phyloP scores from a whole-genome alignment of 2,797 vertebrate species.

The Silurus lanzhouensis region DNA sequence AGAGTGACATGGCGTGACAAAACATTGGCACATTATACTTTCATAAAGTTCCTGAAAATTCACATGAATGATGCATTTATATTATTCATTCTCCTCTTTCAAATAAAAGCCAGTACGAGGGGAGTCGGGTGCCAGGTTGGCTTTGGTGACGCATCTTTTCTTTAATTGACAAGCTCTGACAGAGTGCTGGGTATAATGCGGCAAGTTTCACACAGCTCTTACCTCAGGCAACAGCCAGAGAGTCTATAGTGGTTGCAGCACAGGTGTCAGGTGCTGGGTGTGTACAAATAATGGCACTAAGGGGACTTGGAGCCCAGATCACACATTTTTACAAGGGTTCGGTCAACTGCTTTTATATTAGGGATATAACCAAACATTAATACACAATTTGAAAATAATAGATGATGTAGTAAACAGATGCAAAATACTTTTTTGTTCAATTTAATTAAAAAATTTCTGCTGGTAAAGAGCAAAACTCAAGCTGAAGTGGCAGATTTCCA shows the following conservation, averaged over 20 bases:
- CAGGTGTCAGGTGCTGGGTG: slow-evolving; percentile 45
- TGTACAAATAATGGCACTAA: slow-evolving; percentile 20
- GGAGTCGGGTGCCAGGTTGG: slow-evolving; percentile 12
- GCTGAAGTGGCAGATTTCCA: not conserved
- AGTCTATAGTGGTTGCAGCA: slow-evolving; percentile 5
- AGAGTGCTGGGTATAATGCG: slow-evolving; percentile 40
- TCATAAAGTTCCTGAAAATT: slow-evolving; percentile 13
- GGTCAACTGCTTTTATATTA: slow-evolving; percentile 2
- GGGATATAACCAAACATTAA: not conserved
- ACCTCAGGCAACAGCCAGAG: slow-evolving; percentile 46
- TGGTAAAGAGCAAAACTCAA: not conserved
- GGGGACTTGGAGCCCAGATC: slow-evolving; percentile 25
- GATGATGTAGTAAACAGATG: not conserved
- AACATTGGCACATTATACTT: slow-evolving; percentile 11
- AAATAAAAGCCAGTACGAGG: not conserved
- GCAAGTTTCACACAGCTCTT: slow-evolving; percentile 35
- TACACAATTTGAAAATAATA: not conserved
- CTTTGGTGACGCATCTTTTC: slow-evolving; percentile 17
- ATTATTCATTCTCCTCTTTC: not conserved
- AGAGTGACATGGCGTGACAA: not conserved
- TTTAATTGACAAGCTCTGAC: slow-evolving; percentile 41
- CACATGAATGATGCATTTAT: slow-evolving; percentile 9
- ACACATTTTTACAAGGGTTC: slow-evolving; percentile 13
- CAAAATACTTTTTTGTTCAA: not conserved
- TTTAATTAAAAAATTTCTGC: not conserved